Evolutionary conservation across 1,140 invertebrate genomes (phyloP), one percentile per base, ranked within the genome.

Genomic region (Bemisia tabaci): DNA sequence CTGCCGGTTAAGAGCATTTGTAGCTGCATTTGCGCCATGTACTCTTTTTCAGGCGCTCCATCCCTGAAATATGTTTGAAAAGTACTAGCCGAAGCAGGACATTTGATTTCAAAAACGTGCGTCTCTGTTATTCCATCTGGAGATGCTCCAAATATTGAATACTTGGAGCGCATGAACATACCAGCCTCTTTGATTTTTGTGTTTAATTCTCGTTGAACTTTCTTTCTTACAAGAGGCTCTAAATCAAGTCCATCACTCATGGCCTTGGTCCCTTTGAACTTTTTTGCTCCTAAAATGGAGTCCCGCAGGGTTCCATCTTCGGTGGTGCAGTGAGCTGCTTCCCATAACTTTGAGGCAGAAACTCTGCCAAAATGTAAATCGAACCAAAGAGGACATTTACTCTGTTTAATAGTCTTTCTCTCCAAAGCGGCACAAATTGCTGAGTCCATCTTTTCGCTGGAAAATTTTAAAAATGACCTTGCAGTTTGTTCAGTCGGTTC

Each of bases 81-180:
- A 62, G 75, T 76, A 65, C 78, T 77, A 58, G 76, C 72, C 12
- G 72, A 76, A 63, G 70, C 71, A 5, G 78, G 79, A 64, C 78
- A 76, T 68, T 81, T 80, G 39, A 81, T 75, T 73, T 81, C 79
- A 1, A 79, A 73, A 26, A 81, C 75, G 65, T 74, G 76, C 67
- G 79, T 74, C 65, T 77, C 72, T 26, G 73, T 75, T 1, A 81
- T 72, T 12, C 76, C 79, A 74, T 80, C 79, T 12, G 79, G 79
- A 11, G 78, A 74, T 21, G 74, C 79, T 61, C 75, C 78, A 67
- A 75, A 68, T 12, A 73, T 68, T 21, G 73, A 72, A 70, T 71
- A 68, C 26, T 69, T 23, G 58, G 64, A 39, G 63, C 65, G 65
- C 22, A 72, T 65, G 59, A 71, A 23, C 12, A 74, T 68, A 48